These are phyloP conservation scores for Tupaia chinensis DNA, from an alignment of 2,113 vertebrate species.

Conservation along the genomic window DNA sequence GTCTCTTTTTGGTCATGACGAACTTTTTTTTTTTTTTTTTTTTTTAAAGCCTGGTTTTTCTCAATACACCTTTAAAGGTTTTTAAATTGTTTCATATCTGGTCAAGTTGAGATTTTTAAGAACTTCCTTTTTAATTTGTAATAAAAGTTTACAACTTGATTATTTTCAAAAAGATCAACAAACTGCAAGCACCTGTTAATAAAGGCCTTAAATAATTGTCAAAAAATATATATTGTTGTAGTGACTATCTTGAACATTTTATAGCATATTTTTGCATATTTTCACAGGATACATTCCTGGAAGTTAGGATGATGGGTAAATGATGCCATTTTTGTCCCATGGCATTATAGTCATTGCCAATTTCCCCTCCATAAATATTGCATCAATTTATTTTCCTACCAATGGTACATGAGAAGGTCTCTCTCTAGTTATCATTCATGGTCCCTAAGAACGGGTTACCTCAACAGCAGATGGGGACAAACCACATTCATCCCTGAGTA, in stretches of 20 bases:
- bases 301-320: background rate
- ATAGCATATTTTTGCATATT: background rate
- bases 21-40: too few species aligned
- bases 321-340: background rate
- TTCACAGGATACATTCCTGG: background rate
- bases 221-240: too few species aligned
- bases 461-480: background rate
- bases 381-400: background rate
- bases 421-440: background rate
- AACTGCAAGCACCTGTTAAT: constrained; percentile 94
- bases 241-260: background rate
- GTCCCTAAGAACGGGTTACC: background rate
- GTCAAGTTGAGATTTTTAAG: too few species aligned
- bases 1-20: too few species aligned
- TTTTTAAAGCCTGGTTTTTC: too few species aligned
- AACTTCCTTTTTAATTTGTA: too few species aligned
- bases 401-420: background rate
- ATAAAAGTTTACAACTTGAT: too few species aligned
- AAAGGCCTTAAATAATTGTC: constrained; percentile 94
- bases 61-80: too few species aligned
- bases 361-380: background rate
- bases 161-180: constrained; percentile 91
- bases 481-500: background rate
- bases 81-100: too few species aligned
- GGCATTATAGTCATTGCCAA: background rate